phyloP scores from a whole-genome alignment of 1,140 invertebrate species.

The Bombus waltoni region DNA sequence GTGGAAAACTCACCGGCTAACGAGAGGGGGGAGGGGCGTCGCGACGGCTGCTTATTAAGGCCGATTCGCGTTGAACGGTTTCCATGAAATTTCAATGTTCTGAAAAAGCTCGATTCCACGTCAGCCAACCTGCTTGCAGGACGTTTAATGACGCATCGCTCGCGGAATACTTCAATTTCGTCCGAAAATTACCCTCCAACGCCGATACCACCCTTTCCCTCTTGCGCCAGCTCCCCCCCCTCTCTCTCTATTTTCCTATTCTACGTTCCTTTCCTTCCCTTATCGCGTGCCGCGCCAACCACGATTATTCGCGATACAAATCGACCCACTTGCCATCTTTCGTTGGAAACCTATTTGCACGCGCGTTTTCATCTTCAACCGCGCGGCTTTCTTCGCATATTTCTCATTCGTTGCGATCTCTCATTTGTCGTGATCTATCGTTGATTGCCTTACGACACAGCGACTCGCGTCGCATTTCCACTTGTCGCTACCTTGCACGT shows the following conservation, averaged over 20 bases:
- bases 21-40: constrained; percentile 6
- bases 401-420: no score
- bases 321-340: constrained; percentile 57
- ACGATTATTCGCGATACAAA: constrained; percentile 59
- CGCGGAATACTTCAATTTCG: constrained; percentile 49
- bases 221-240: neutral
- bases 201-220: constrained; percentile 18
- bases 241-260: neutral
- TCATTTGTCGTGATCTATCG: no score
- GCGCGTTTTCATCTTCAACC: neutral
- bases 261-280: neutral
- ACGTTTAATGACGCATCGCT: constrained; percentile 26
- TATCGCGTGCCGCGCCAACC: constrained; percentile 49
- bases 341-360: neutral
- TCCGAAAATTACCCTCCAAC: constrained; percentile 57
- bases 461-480: no score
- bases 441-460: no score
- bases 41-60: constrained; percentile 45
- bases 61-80: constrained; percentile 36
- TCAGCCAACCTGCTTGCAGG: no score
- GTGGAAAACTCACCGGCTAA: constrained; percentile 13
- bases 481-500: no score
- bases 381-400: neutral
- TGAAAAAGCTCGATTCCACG: neutral
- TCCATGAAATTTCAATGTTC: constrained; percentile 33